Percentiles rank a stretch among this genome's conserved stretches.
phyloP scores from a whole-genome alignment of 2,888 invertebrate genomes.

The Acrobasis suavella region DNA sequence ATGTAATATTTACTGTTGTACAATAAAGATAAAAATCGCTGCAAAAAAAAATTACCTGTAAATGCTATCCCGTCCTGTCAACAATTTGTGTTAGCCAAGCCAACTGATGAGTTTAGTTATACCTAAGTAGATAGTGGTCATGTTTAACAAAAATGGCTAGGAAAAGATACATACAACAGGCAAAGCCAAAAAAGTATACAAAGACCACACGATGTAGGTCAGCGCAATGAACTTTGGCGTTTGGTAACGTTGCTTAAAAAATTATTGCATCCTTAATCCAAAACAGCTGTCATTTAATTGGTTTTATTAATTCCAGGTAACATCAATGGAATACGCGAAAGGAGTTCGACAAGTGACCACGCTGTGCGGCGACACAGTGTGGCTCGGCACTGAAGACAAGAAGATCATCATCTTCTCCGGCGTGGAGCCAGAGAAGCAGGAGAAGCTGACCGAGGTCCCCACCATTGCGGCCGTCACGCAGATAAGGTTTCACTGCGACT shows the following conservation, averaged over 20 bases:
- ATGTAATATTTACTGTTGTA: too few species aligned
- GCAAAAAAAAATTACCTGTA: background rate
- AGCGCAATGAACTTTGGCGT: too few species aligned
- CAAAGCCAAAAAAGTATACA: too few species aligned
- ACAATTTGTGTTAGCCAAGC: too few species aligned
- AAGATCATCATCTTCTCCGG: constrained; percentile 92
- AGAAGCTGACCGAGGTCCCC: constrained; percentile 86
- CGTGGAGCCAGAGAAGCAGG: constrained; percentile 92
- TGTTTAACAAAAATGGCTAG: background rate
- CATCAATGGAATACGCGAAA: constrained; percentile 92
- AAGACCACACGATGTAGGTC: too few species aligned
- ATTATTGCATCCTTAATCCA: background rate
- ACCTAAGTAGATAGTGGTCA: background rate
- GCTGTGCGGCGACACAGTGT: constrained; percentile 88
- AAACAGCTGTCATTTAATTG: background rate
- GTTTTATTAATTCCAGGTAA: constrained; percentile 70
- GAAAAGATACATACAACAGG: too few species aligned
- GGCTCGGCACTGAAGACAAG: constrained; percentile 95
- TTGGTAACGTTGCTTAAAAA: too few species aligned
- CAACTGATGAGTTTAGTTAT: too few species aligned
- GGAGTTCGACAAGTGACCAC: constrained; percentile 81
- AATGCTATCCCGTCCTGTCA: too few species aligned
- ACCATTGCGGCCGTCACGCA: constrained; percentile 88
- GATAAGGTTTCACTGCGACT: constrained; percentile 93
- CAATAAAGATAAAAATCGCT: too few species aligned